Evolutionary conservation across 2,888 invertebrate genomes (phyloP).

Genomic region (Nemapogon koenigi): DNA sequence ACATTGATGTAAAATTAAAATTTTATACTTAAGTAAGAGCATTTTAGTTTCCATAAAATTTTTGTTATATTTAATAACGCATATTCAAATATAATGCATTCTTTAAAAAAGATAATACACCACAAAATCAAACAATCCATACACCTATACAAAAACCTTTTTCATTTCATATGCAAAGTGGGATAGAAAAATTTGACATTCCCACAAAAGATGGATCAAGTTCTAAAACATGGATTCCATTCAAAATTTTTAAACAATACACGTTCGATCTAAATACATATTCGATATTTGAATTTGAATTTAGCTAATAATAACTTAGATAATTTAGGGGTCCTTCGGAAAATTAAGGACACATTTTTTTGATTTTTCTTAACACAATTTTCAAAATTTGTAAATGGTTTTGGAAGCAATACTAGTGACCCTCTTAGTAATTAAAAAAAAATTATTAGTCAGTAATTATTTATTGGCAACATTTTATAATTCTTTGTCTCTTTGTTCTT

Average conservation of each 20-base stretch:
- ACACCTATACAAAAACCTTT: too few species aligned
- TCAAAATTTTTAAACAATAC: conserved; percentile 35
- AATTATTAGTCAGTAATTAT: conserved; percentile 6
- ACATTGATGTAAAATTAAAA: too few species aligned
- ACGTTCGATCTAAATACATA: conserved; percentile 27
- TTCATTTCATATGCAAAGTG: conserved; percentile 54
- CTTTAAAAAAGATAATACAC: too few species aligned
- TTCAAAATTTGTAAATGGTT: not conserved
- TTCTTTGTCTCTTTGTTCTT: too few species aligned
- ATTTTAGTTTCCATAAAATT: too few species aligned
- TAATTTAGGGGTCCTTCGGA: conserved; percentile 12
- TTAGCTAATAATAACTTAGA: conserved; percentile 12
- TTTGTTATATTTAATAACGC: too few species aligned
- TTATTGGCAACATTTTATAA: too few species aligned
- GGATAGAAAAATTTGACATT: conserved; percentile 40
- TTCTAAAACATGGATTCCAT: conserved; percentile 31
- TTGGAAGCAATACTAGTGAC: conserved; percentile 8
- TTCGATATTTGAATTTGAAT: conserved; percentile 30
- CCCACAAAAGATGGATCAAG: conserved; percentile 53
- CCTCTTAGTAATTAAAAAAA: conserved; percentile 4
- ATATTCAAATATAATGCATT: too few species aligned
- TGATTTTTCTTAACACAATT: conserved; percentile 15
- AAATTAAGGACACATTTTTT: too few species aligned
- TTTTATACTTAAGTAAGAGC: too few species aligned
- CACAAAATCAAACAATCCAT: too few species aligned